Base-by-base conservation (phyloP, 2,113 vertebrate species). In the Scophthalmus maximus region DNA sequence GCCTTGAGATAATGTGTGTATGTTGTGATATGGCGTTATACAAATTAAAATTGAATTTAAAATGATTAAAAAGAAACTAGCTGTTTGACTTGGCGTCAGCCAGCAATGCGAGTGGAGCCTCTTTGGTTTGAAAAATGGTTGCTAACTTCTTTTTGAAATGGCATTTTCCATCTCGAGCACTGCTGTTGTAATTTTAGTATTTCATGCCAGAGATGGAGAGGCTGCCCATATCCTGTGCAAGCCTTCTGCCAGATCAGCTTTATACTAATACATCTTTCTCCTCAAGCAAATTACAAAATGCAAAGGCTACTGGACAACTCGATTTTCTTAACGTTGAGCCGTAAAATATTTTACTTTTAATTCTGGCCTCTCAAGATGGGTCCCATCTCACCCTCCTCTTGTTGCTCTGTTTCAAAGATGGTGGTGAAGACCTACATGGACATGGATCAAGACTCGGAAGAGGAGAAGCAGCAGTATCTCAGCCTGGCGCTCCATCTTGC, bases 381-480 rank as follows among this genome's bases (percentile, higher is more conserved):
- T 26, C 5, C 17, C 17, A 34, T 44, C 63, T 78, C 36, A 65
- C 20, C 67, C 18, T 60, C 22, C 23, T 23, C 3, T 6, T 68
- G 34, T 78, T 2, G 0, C 55, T 40, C 38, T 63, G 55, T 81
- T 67, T 56, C 62, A 70, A 84, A 99, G 98, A 96, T 99, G 96
- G 97, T 99, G 91, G 98, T 99, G 61, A 99, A 99, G 93, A 99
- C 97, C 5, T 99, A 97, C 89, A 99, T 99, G 98, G 97, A 99
- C 89, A 99, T 99, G 98, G 98, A 99, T 93, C 98, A 99, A 93
- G 98, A 99, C 91, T 98, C 97, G 0, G 98, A 99, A 92, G 98
- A 99, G 79, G 98, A 99, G 89, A 99, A 99, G 87, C 96, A 99
- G 88, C 97, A 99, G 91, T 99, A 99, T 90, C 95, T 99, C 47